A percentile compares a stretch with the other conserved stretches of the same genome.
These are phyloP conservation scores for Pentalonia nigronervosa DNA, from an alignment of 1,140 invertebrate species.

Conservation along the genomic window DNA sequence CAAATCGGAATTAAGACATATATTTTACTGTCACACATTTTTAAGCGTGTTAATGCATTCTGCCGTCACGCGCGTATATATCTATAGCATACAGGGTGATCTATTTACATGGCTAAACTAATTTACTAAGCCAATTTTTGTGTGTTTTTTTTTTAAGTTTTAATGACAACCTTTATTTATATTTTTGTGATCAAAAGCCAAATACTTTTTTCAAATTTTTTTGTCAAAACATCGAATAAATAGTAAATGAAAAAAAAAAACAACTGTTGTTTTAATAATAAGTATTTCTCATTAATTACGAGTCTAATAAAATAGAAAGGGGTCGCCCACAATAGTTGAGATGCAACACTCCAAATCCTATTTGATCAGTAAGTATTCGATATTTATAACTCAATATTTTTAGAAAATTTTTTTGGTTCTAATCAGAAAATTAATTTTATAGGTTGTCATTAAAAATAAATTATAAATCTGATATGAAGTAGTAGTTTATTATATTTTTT, in stretches of 20 bases:
- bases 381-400: too few species aligned
- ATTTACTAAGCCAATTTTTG: neutral
- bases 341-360: neutral
- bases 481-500: neutral
- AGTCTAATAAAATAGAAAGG: neutral
- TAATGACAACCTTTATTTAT: neutral
- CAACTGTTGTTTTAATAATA: neutral
- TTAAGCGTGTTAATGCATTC: neutral
- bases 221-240: neutral
- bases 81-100: neutral
- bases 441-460: neutral
- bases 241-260: too few species aligned
- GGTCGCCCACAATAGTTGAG: neutral
- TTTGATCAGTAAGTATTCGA: neutral
- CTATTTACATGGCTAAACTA: neutral
- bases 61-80: neutral
- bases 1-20: slow-evolving; percentile 23
- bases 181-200: neutral
- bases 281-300: neutral
- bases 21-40: neutral
- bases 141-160: neutral
- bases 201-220: neutral
- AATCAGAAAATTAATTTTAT: neutral
- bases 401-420: neutral
- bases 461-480: too few species aligned